Evolutionary conservation across 2,113 vertebrate genomes (phyloP).

Genomic region (Meles meles): DNA sequence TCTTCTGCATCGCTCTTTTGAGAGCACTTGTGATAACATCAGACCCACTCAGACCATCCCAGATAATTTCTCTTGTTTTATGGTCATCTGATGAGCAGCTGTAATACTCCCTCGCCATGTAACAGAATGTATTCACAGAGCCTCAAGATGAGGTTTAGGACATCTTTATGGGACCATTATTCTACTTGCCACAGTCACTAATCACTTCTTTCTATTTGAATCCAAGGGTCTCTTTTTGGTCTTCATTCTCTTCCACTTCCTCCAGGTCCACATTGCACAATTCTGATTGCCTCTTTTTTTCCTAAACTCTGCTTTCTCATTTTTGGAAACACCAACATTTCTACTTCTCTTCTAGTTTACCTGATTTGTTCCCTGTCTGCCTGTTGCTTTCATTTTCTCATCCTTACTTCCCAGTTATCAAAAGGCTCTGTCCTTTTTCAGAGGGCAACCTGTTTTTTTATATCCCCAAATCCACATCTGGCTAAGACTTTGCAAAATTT

Average conservation of each 20-base stretch:
- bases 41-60: not conserved
- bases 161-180: not conserved
- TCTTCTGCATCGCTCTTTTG: not conserved
- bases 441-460: not conserved
- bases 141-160: not conserved
- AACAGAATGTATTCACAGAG: not conserved
- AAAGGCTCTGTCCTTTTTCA: not conserved
- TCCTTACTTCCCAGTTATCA: not conserved
- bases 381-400: not conserved
- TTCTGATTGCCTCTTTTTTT: not conserved
- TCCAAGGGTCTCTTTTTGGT: not conserved
- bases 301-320: not conserved
- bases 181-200: not conserved
- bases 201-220: not conserved
- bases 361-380: not conserved
- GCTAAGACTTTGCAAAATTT: not conserved
- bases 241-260: not conserved
- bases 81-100: not conserved
- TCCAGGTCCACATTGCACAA: not conserved
- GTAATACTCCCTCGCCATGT: not conserved
- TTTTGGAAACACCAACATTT: not conserved
- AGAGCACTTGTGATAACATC: not conserved
- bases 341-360: not conserved
- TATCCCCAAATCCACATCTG: not conserved
- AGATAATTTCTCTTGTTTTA: not conserved